Percentiles rank a stretch among this genome's conserved stretches.
These are phyloP conservation scores for Gorsachius magnificus DNA, from an alignment of 2,797 vertebrate species.

Conservation along the genomic window DNA sequence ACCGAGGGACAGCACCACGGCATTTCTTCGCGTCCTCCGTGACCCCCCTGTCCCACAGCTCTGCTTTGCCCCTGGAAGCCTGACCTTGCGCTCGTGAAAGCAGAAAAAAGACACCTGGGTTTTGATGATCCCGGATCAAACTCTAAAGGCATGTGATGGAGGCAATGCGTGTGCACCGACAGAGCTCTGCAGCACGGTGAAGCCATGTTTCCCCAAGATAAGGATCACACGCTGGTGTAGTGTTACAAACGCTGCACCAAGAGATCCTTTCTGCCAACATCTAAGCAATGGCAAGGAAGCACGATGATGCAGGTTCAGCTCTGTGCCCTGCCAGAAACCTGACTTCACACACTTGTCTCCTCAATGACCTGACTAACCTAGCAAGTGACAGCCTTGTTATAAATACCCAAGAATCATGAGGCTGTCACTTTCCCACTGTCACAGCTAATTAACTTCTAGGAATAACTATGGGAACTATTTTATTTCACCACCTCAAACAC, in stretches of 20 bases:
- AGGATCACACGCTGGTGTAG: not conserved
- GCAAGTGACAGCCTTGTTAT: slow-evolving; percentile 78
- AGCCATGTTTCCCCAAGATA: not conserved
- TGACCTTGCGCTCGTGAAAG: not conserved
- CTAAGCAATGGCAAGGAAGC: not conserved
- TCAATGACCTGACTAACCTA: slow-evolving; percentile 72
- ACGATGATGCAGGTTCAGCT: not conserved
- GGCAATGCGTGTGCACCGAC: not conserved
- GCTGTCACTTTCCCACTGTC: slow-evolving; percentile 83
- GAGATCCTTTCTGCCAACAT: not conserved
- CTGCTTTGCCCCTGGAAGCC: not conserved
- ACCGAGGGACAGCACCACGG: accelerated
- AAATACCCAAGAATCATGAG: slow-evolving; percentile 77
- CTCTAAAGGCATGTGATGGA: not conserved
- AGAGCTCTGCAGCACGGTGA: not conserved
- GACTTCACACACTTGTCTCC: slow-evolving; percentile 65
- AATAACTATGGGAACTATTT: slow-evolving; percentile 79
- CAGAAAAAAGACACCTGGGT: not conserved
- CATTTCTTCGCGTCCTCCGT: not conserved
- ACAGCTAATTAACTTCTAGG: slow-evolving; percentile 82
- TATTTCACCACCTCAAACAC: slow-evolving; percentile 64
- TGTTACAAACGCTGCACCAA: not conserved
- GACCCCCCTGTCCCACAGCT: not conserved
- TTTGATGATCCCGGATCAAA: not conserved
- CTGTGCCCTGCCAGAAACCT: slow-evolving; percentile 49